A percentile compares a stretch with the other conserved stretches of the same genome.
These are phyloP conservation scores for Sinhomidia bicolor DNA, from an alignment of 2,888 invertebrate genomes.

Conservation along the genomic window DNA sequence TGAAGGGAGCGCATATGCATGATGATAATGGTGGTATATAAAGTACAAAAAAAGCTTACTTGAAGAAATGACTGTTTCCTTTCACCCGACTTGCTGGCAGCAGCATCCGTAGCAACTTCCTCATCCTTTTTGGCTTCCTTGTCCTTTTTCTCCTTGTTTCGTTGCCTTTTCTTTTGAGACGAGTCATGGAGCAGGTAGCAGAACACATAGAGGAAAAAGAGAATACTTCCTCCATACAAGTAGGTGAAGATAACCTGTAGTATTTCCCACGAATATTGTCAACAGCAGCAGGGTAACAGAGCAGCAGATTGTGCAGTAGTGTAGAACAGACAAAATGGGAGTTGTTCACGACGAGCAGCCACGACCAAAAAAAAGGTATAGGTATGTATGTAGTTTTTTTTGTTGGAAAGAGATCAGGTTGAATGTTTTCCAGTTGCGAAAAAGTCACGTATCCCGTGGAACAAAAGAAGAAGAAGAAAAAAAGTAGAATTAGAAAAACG, in stretches of 20 bases:
- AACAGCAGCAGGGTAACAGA: conserved; percentile 18
- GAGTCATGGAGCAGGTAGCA: conserved; percentile 95
- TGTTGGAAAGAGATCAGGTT: conserved; percentile 19
- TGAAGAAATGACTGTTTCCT: conserved; percentile 80
- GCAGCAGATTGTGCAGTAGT: background rate
- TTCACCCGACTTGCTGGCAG: conserved; percentile 80
- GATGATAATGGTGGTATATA: conserved; percentile 21
- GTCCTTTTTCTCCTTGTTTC: conserved; percentile 78
- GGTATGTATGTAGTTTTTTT: background rate
- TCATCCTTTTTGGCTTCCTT: conserved; percentile 80
- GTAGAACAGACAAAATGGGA: conserved; percentile 14
- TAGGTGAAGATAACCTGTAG: conserved; percentile 94
- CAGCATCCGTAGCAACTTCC: conserved; percentile 79
- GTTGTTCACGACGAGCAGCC: conserved; percentile 52
- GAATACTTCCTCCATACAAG: conserved; percentile 95
- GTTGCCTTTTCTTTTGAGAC: conserved; percentile 80
- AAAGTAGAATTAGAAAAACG: conserved; percentile 58
- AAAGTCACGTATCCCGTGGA: background rate
- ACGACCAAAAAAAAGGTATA: conserved; percentile 33
- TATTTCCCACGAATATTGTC: conserved; percentile 54
- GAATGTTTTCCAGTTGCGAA: conserved; percentile 19
- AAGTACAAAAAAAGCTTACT: conserved; percentile 74
- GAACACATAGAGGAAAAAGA: conserved; percentile 96
- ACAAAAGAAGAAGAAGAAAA: conserved; percentile 1
- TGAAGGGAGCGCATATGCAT: background rate